These are phyloP conservation scores for Bubalus kerabau DNA, from an alignment of 2,113 vertebrate species.

Conservation along the genomic window DNA sequence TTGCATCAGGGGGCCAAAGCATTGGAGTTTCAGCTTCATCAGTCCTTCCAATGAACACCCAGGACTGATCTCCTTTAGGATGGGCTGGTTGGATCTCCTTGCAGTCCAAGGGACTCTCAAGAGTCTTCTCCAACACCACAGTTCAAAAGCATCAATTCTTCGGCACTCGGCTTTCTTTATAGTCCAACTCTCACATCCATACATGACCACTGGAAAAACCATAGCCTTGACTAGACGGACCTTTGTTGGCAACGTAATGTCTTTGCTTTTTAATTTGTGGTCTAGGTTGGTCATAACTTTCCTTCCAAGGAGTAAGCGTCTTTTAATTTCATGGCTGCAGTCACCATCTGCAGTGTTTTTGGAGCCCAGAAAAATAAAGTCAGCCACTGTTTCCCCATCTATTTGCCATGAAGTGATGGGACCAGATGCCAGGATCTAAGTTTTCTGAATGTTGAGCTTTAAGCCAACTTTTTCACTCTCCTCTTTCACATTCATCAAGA, in stretches of 20 bases:
- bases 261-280: background rate
- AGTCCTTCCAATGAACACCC: background rate
- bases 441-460: background rate
- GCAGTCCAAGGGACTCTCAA: background rate
- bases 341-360: background rate
- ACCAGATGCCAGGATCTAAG: background rate
- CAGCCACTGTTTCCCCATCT: background rate
- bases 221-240: background rate
- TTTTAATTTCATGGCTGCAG: background rate
- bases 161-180: rapidly evolving
- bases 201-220: background rate
- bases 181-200: background rate
- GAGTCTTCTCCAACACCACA: background rate
- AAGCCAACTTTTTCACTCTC: background rate
- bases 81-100: background rate
- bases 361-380: background rate
- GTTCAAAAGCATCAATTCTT: background rate
- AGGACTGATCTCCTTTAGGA: background rate
- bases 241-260: background rate
- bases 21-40: background rate
- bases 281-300: background rate
- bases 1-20: background rate
- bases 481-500: background rate
- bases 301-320: background rate
- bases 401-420: background rate